These are phyloP conservation scores for Puntigrus tetrazona DNA, from an alignment of 2,113 vertebrate species.

Conservation along the genomic window DNA sequence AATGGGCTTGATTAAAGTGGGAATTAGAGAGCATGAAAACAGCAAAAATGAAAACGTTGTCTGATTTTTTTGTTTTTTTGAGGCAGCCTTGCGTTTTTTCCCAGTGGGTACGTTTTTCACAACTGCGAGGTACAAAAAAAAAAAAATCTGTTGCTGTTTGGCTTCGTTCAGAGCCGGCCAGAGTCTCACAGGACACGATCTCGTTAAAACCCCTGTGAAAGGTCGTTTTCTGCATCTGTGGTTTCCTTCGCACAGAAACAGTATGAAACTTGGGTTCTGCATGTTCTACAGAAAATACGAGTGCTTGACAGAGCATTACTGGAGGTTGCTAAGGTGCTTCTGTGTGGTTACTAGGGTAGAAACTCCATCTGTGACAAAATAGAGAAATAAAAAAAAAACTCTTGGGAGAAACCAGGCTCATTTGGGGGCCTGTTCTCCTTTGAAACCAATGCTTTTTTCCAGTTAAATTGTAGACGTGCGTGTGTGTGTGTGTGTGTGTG, in stretches of 20 bases:
- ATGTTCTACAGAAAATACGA: not conserved
- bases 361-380: no score
- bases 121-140: not conserved
- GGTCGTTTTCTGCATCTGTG: conserved; percentile 7
- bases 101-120: not conserved
- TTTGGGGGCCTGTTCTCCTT: no score
- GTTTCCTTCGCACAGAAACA: not conserved
- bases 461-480: no score
- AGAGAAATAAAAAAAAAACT: no score
- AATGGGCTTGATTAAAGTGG: conserved; percentile 22
- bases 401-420: no score
- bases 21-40: conserved; percentile 8
- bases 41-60: not conserved
- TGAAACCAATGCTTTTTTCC: no score
- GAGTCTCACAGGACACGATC: conserved; percentile 6
- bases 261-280: not conserved
- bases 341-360: not conserved
- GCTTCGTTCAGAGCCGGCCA: not conserved
- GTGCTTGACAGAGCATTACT: not conserved
- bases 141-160: not conserved
- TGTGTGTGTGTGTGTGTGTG: no score
- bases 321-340: not conserved
- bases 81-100: conserved; percentile 10
- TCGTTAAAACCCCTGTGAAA: conserved; percentile 18
- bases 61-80: not conserved